Conservation (phyloP, 2,797 vertebrate species). For the Thunnus albacares region DNA sequence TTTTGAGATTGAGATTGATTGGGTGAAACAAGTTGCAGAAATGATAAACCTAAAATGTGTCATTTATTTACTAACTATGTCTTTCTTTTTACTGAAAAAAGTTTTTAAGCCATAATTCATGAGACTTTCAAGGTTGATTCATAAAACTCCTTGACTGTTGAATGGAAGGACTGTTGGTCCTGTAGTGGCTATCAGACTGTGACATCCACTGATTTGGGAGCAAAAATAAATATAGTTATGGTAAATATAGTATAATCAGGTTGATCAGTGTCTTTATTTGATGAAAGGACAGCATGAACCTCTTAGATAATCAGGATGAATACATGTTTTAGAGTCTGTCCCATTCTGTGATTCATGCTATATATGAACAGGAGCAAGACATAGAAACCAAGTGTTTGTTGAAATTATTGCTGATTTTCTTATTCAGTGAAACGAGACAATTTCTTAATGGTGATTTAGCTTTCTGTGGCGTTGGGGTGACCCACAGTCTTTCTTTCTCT, state of each 20-base stretch:
- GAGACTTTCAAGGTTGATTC: not conserved
- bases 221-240: not conserved
- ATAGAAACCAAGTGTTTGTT: conserved; percentile 19
- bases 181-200: conserved; percentile 41
- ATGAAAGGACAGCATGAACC: not conserved
- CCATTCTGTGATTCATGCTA: not conserved
- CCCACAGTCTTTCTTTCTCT: not conserved
- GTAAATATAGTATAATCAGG: not conserved
- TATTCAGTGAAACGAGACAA: not conserved
- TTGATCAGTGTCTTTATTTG: not conserved
- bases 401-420: conserved; percentile 8
- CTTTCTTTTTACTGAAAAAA: not conserved
- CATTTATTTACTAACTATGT: not conserved
- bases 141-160: not conserved
- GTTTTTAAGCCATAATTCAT: not conserved
- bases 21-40: not conserved
- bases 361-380: not conserved
- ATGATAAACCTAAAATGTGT: not conserved
- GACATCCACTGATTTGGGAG: not conserved
- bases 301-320: not conserved
- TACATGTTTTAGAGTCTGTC: not conserved
- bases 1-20: not conserved
- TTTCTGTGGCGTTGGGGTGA: conserved; percentile 15
- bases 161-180: not conserved
- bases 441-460: conserved; percentile 25